These are phyloP conservation scores for Arctocebus calabarensis DNA, from an alignment of 2,797 vertebrate species.

Conservation along the genomic window DNA sequence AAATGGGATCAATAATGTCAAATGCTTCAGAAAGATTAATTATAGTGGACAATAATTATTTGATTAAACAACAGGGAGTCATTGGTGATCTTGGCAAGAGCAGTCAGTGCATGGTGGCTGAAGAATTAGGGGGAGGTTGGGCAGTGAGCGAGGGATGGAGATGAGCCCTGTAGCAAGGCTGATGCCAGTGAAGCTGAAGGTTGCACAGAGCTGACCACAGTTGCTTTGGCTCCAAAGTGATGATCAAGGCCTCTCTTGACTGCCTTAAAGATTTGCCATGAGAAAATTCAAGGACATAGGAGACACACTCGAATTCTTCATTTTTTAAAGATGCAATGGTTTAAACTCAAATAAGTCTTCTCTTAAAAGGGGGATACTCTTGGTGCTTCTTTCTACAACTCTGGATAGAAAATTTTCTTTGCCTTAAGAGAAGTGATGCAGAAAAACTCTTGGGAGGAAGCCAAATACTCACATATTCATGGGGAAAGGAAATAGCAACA, in stretches of 20 bases:
- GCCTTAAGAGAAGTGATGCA: conserved; percentile 75
- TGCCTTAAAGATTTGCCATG: neutral
- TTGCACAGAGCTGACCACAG: neutral
- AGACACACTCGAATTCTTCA: neutral
- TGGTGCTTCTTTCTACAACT: conserved; percentile 11
- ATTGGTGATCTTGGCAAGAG: neutral
- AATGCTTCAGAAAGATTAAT: conserved; percentile 19
- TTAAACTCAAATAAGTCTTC: conserved; percentile 57
- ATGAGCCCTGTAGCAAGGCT: neutral
- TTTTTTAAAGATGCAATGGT: neutral
- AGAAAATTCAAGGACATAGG: neutral
- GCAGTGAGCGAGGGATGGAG: neutral
- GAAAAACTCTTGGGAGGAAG: conserved; percentile 75
- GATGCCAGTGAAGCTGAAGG: fast-evolving
- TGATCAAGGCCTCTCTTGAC: neutral
- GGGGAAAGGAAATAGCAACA: conserved; percentile 75
- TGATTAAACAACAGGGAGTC: conserved; percentile 28
- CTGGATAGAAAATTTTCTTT: conserved; percentile 64
- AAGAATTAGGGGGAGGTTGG: neutral
- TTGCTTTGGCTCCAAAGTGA: neutral
- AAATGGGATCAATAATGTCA: neutral
- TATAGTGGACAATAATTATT: neutral
- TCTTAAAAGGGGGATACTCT: conserved; percentile 15
- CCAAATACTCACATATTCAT: conserved; percentile 77
- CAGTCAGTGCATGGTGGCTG: neutral